These are phyloP conservation scores for Bos javanicus DNA, from an alignment of 2,113 vertebrate species.

Conservation along the genomic window DNA sequence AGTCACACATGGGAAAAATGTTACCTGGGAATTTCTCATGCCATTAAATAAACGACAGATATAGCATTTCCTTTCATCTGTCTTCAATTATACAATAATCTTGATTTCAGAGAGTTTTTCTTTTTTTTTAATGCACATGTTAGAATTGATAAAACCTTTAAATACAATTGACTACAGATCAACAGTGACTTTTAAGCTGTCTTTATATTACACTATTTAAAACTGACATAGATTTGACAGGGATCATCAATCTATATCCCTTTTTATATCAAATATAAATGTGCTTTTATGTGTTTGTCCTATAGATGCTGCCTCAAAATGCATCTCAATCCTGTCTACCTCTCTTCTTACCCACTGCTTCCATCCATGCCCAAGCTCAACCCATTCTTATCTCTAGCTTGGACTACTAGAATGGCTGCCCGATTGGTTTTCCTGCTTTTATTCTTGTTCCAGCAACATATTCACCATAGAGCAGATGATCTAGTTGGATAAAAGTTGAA, in stretches of 20 bases:
- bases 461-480: background rate
- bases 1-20: background rate
- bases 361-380: background rate
- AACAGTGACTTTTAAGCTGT: background rate
- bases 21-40: background rate
- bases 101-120: background rate
- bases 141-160: background rate
- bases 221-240: background rate
- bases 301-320: background rate
- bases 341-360: background rate
- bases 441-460: background rate
- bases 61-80: background rate
- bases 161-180: background rate
- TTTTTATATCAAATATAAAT: background rate
- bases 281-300: background rate
- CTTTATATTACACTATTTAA: background rate
- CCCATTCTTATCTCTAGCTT: background rate
- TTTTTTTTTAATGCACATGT: background rate
- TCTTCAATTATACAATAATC: background rate
- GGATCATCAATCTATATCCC: background rate
- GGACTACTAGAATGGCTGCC: background rate
- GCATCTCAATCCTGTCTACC: background rate
- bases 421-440: background rate
- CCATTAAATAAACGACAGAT: background rate
- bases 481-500: too few relatives aligned